Conservation (phyloP, 2,888 invertebrate genomes). For the Pasiphila rectangulata region DNA sequence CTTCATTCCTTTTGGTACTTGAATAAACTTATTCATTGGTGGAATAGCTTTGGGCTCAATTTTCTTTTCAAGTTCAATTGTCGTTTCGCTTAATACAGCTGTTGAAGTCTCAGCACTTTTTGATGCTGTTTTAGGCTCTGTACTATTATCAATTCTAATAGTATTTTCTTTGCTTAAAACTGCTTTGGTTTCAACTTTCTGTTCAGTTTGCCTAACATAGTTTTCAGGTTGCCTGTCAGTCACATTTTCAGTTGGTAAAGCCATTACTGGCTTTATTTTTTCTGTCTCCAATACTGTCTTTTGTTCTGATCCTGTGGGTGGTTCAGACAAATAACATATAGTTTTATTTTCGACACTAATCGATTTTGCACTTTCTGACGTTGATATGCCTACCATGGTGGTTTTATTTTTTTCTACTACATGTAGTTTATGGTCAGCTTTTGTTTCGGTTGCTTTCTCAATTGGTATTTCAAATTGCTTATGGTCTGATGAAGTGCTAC, state of each 20-base stretch:
- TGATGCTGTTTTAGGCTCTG: neutral
- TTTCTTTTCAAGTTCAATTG: neutral
- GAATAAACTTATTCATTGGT: conserved; percentile 8
- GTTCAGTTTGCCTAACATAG: neutral
- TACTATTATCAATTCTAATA: conserved; percentile 1
- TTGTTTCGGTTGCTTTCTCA: neutral
- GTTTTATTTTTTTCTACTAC: neutral
- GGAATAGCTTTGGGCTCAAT: neutral
- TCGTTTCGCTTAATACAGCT: neutral
- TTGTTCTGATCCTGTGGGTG: conserved; percentile 1
- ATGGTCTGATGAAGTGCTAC: conserved; percentile 2
- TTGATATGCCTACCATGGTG: neutral
- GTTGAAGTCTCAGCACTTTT: neutral
- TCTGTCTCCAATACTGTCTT: neutral
- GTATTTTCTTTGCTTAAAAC: neutral
- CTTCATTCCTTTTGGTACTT: conserved; percentile 7
- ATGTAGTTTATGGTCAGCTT: conserved; percentile 1
- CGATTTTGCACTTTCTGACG: neutral
- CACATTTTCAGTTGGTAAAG: neutral
- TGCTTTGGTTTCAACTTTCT: conserved; percentile 1
- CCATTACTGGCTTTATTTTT: conserved; percentile 2
- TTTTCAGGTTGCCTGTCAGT: neutral
- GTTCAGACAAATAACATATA: neutral
- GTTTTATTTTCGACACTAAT: conserved; percentile 1
- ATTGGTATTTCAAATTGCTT: neutral